Evolutionary conservation across 1,140 invertebrate genomes (phyloP).

Genomic region (Diuraphis noxia): DNA sequence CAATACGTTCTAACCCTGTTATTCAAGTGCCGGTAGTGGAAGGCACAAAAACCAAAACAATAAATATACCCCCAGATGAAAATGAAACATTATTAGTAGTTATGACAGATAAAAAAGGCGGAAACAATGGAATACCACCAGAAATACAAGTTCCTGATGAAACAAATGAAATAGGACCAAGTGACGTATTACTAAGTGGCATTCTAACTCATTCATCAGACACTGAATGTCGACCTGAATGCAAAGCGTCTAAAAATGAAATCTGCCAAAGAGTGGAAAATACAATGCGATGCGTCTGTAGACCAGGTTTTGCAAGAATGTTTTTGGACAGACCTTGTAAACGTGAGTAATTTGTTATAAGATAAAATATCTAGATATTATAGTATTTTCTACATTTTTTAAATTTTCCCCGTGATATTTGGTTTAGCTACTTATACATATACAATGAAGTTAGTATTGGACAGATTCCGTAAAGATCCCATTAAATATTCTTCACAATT

Average conservation of each 20-base stretch:
- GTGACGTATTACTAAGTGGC: constrained; percentile 68
- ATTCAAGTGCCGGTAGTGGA: constrained; percentile 57
- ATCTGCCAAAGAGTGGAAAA: constrained; percentile 72
- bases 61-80: constrained; percentile 62
- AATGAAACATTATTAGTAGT: constrained; percentile 69
- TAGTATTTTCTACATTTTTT: not conserved
- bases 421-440: constrained; percentile 81
- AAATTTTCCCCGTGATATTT: not conserved
- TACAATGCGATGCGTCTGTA: constrained; percentile 77
- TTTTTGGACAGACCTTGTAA: constrained; percentile 83
- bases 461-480: constrained; percentile 68
- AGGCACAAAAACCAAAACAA: constrained; percentile 61
- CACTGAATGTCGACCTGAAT: constrained; percentile 72
- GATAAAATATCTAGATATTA: not conserved
- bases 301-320: constrained; percentile 84
- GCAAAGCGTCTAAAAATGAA: constrained; percentile 78
- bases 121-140: constrained; percentile 56
- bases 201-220: constrained; percentile 66
- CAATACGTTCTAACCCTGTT: constrained; percentile 10
- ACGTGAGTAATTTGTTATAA: constrained; percentile 67
- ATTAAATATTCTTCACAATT: constrained; percentile 65
- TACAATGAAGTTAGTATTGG: constrained; percentile 71
- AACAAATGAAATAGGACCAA: constrained; percentile 67
- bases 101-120: constrained; percentile 67
- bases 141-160: constrained; percentile 58